Base-by-base conservation (phyloP, 2,888 invertebrate species). In the Marronus borbonicus region DNA sequence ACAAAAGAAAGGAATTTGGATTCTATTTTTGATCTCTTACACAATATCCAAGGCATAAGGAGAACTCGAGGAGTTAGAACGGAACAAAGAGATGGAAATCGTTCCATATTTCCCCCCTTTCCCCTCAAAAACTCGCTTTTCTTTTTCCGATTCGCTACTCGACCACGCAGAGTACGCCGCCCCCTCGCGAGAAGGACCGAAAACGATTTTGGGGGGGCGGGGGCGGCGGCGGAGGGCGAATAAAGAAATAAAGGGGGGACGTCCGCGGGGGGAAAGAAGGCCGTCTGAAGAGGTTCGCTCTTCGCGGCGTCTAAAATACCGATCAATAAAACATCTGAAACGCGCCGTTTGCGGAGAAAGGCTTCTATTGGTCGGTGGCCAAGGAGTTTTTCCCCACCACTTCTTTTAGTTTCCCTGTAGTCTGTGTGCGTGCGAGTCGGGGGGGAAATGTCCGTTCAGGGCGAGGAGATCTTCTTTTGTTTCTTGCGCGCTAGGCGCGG, bases 361-460 rank as follows among this genome's bases (percentile, higher is more conserved):
- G 86, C 85, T 87, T 86, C 85, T 86, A 88, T 88, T 88, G 87
- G 88, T 87, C 86, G 87, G 31, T 39, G 36, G 84, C 86, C 87
- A 87, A 88, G 87, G 86, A 87, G 87, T 87, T 88, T 88, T 88
- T 88, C 86, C 87, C 86, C 87, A 86, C 87, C 86, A 85, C 85
- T 85, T 86, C 83, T 85, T 66, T 66, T 64, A 31, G 14, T 17
- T 64, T 64, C 64, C 7, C 31, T 17, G 31, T 28, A 24, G 64
- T 39, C 7, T 17, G 36, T 36, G 44, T 64, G 36, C 36, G 36
- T 36, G 64, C 20, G 55, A 8, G 17, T 12, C 12, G 10, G 24
- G 62, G 83, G 85, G 86, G 87, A 87, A 86, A 87, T 87, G 87
- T 87, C 87, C 87, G 87, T 87, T 87, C 44, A 44, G 86, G 86